A percentile compares a stretch with the other conserved stretches of the same genome.
These are phyloP conservation scores for Silurus glanis DNA, from an alignment of 2,113 vertebrate species.

Conservation along the genomic window DNA sequence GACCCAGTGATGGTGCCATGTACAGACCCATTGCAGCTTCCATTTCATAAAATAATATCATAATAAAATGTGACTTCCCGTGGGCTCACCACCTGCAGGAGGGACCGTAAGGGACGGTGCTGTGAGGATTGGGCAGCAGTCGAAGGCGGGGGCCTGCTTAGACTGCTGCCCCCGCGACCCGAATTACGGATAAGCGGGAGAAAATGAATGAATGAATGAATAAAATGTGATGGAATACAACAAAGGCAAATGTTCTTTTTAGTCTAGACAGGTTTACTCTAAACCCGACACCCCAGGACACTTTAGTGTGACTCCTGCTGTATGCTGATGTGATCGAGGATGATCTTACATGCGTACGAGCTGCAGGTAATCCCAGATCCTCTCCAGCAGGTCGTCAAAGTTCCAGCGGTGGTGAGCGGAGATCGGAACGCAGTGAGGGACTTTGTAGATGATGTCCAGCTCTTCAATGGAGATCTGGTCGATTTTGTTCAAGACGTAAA, in stretches of 20 bases:
- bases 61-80: not conserved
- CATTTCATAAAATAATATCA: not conserved
- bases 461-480: constrained; percentile 99
- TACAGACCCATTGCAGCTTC: not conserved
- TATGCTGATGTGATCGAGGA: not conserved
- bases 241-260: too few species aligned
- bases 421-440: constrained; percentile 97
- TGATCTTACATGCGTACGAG: constrained; percentile 93
- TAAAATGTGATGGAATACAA: not conserved
- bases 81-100: too few species aligned
- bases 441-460: constrained; percentile 97
- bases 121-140: too few species aligned
- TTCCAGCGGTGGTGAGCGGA: constrained; percentile 99
- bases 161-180: too few species aligned
- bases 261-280: not conserved
- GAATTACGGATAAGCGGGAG: too few species aligned
- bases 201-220: too few species aligned
- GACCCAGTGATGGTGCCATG: too few species aligned
- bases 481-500: constrained; percentile 98
- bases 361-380: constrained; percentile 92
- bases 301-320: not conserved
- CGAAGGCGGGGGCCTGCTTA: too few species aligned
- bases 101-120: too few species aligned
- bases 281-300: not conserved
- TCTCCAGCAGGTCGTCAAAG: constrained; percentile 97